phyloP scores from a whole-genome alignment of 1,140 invertebrate species.

The Achatina immaculata region DNA sequence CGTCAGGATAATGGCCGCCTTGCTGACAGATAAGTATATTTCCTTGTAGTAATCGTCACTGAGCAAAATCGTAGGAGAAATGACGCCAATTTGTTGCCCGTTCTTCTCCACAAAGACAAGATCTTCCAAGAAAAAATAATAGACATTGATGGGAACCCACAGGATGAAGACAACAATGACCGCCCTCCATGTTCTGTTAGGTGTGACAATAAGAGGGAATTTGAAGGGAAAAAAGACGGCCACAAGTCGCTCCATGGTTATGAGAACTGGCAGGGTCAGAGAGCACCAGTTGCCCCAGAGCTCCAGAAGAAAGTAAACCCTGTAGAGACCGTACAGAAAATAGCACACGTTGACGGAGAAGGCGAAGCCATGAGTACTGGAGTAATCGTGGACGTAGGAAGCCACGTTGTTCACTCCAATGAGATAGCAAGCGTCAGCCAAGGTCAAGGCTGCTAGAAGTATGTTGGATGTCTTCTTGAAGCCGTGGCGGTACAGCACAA shows the following conservation, averaged over 20 bases:
- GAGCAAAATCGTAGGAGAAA: not conserved
- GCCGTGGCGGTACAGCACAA: conserved; percentile 7
- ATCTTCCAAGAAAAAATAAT: conserved; percentile 24
- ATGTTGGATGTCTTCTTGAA: conserved; percentile 27
- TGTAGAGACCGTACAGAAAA: not conserved
- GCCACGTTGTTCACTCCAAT: conserved; percentile 12
- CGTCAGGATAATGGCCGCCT: conserved; percentile 9
- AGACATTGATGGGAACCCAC: conserved; percentile 20
- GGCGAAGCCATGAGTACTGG: not conserved
- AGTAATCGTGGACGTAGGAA: conserved; percentile 1
- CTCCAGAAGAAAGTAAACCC: conserved; percentile 7
- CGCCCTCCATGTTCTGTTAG: conserved; percentile 1
- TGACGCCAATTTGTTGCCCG: not conserved
- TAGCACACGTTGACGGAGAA: not conserved
- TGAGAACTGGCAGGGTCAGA: conserved; percentile 10
- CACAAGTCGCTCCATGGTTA: conserved; percentile 1
- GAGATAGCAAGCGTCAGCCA: conserved; percentile 9
- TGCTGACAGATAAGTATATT: not conserved
- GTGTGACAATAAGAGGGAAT: conserved; percentile 7
- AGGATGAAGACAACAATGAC: not conserved
- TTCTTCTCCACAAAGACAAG: not conserved
- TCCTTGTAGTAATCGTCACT: not conserved
- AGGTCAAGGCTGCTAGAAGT: not conserved
- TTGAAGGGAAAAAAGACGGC: conserved; percentile 15
- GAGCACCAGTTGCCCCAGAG: conserved; percentile 24